Evolutionary conservation across 2,797 vertebrate species (phyloP), one percentile per base, ranked within the genome.

Genomic region (Kryptopterus vitreolus): DNA sequence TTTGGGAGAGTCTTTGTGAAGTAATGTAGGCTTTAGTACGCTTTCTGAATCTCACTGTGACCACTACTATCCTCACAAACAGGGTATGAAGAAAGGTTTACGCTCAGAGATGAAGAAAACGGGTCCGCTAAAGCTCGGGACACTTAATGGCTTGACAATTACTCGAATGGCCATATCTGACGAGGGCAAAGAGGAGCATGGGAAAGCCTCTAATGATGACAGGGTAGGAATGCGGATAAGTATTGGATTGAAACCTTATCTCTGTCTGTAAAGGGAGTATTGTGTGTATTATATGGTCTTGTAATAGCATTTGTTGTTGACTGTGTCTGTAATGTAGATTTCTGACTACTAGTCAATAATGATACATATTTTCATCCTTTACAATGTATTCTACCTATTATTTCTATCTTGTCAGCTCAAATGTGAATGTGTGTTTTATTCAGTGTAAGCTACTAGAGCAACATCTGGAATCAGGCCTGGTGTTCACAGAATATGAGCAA

Each of bases 401-500:
- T n/a, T 20, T 20, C 24, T 55, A 29, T 57, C 52, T 22, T 72
- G 20, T 6, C 38, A 55, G 12, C 55, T 72, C 29, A 72, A n/a
- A 35, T 55, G 15, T 72, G 12, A 33, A 55, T 15, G 31, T 35
- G 12, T 18, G 59, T 18, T 76, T 81, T 22, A 81, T 5, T 78
- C 84, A 99, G 97, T 97, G 96, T 80, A 96, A 93, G 82, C 1
- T 93, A 18, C 91, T 99, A 88, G 98, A 99, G 83, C 95, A 96
- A 83, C 93, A 95, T 8, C 73, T 98, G 90, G 96, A 98, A 80
- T 93, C 94, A 76, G 96, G 96, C 4, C 95, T 95, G 94, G 94
- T 98, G 81, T 93, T 97, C 71, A 96, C 95, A 0, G 97, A 99
- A 70, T 99, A 97, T 1, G 97, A 99, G 84, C 91, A 93, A n/a